Evolutionary conservation across 2,888 invertebrate species (phyloP), one percentile per base, ranked within the genome.

Genomic region (Brachypalpus laphriformis): DNA sequence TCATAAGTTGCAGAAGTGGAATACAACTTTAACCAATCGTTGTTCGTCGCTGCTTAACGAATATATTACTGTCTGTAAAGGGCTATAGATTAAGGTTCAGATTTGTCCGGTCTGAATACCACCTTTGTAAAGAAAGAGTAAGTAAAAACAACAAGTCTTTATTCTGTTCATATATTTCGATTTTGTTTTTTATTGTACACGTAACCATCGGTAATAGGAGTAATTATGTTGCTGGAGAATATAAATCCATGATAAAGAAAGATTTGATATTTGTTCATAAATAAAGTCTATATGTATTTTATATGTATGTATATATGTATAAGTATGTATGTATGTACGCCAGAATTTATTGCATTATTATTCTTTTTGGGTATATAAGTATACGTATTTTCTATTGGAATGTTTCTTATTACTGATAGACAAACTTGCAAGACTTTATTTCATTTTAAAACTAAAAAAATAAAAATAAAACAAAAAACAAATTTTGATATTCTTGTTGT

Each of bases 211-310:
- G 74, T 78, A 72, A 68, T 78, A 78, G 78, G 74, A 78, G 57
- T 74, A 42, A 59, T 65, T 16, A 8, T 37, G 51, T 42, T 76
- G 66, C 54, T 77, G 28, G 65, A 82, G 71, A 80, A 72, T 77
- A 72, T 72, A 82, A 82, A 77, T 82, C 37, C 66, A 66, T 77
- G 51, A 56, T 77, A 72, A 77, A 82, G 77, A 72, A 82, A 76
- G 66, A 22, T 42, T 61, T 68, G 22, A 14, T 70, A 56, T 57
- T 65, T 54, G 42, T 45, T 71, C 37, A 66, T 51, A 80, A 80
- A 80, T 59, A 22, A 65, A 80, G 47, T 65, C 40, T 57, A 63
- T 56, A 45, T 22, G 40, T 56, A 61, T 45, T 66, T 47, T 63
- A 42, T 31, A 5, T 57, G 14, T 54, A 22, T 16, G 16, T 63